These are phyloP conservation scores for Amblyteles armatorius DNA, from an alignment of 2,888 invertebrate species.

Conservation along the genomic window DNA sequence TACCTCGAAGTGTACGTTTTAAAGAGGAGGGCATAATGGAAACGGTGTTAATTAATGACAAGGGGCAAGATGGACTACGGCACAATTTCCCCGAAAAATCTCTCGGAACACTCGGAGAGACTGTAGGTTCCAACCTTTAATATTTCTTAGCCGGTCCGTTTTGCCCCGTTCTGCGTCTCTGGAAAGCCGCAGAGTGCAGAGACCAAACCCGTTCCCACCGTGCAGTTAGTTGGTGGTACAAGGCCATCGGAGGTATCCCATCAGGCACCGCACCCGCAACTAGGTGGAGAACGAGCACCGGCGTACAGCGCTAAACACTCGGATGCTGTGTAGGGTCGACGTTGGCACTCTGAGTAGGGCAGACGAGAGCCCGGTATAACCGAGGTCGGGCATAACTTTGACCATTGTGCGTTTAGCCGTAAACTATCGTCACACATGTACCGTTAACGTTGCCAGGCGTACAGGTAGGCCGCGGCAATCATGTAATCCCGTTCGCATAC, in stretches of 20 bases:
- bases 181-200: not conserved
- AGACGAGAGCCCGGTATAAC: not conserved
- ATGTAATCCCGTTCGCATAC: slow-evolving; percentile 11
- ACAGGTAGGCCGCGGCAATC: slow-evolving; percentile 12
- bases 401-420: slow-evolving; percentile 64
- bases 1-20: not conserved
- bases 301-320: slow-evolving; percentile 1
- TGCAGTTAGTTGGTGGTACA: not conserved
- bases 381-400: slow-evolving; percentile 57
- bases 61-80: too few species aligned
- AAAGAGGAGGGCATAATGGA: not conserved
- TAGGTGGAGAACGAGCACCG: not conserved
- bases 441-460: slow-evolving; percentile 40
- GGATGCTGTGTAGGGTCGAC: slow-evolving; percentile 12
- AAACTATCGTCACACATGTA: slow-evolving; percentile 65
- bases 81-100: too few species aligned
- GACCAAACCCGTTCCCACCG: not conserved
- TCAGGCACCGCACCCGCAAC: slow-evolving; percentile 5
- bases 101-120: too few species aligned
- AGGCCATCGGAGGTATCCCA: slow-evolving; percentile 10
- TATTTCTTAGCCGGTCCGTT: too few species aligned
- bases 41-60: too few species aligned
- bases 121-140: too few species aligned
- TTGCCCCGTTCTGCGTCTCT: not conserved
- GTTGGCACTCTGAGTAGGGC: not conserved